phyloP scores from a whole-genome alignment of 2,888 invertebrate species.

The Sphaerophoria taeniata region DNA sequence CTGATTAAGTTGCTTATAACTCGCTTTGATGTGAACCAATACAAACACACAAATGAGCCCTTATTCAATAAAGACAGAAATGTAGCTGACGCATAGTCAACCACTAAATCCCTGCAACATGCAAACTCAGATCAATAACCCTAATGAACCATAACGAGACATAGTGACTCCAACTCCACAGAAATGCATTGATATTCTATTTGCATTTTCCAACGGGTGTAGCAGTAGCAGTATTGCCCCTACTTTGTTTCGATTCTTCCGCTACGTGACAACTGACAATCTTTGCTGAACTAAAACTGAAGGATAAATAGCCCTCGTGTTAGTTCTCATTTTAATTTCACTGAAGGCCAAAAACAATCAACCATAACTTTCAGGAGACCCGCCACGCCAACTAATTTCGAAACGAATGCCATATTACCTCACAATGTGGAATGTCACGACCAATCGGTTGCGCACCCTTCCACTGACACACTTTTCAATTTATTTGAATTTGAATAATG shows the following conservation, averaged over 20 bases:
- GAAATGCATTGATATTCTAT: constrained; percentile 69
- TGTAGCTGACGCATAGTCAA: not conserved
- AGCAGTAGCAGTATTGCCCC: not conserved
- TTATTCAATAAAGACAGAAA: not conserved
- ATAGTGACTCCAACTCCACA: constrained; percentile 64
- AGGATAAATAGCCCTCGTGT: constrained; percentile 39
- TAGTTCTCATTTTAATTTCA: constrained; percentile 31
- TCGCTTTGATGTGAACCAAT: not conserved
- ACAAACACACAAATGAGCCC: not conserved
- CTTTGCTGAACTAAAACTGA: constrained; percentile 31
- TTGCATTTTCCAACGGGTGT: constrained; percentile 47
- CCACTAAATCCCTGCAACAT: constrained; percentile 29
- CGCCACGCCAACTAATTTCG: constrained; percentile 48
- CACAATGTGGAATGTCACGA: not conserved
- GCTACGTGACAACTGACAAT: constrained; percentile 65
- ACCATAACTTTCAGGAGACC: constrained; percentile 28
- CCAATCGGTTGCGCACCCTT: constrained; percentile 44
- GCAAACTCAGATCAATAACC: constrained; percentile 69
- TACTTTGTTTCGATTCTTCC: not conserved
- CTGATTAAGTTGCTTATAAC: constrained; percentile 47
- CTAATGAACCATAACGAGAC: constrained; percentile 69
- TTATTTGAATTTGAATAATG: constrained; percentile 45
- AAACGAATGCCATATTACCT: constrained; percentile 27
- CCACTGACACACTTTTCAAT: constrained; percentile 65
- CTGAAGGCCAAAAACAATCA: constrained; percentile 55